Base-by-base conservation (phyloP, 1,140 invertebrate species). In the Trichonephila clavipes region DNA sequence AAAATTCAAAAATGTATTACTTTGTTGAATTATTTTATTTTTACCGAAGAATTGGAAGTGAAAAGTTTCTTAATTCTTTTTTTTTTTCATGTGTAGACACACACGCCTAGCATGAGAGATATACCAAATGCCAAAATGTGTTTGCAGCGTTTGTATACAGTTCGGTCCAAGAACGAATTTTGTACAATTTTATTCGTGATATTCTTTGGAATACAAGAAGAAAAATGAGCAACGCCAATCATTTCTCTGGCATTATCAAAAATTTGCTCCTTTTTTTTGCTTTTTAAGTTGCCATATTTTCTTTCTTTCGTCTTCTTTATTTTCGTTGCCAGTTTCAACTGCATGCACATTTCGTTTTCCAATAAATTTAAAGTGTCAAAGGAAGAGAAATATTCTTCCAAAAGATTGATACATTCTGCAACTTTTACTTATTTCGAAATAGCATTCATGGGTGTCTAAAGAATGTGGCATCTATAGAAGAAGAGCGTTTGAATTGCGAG, bases 201-300 rank as follows among this genome's bases (percentile, higher is more conserved):
- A 51, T 51, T 77, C 18, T 18, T 77, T 77, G 28, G 34, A 34
- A 34, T 12, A 6, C 28, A 28, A 34, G 72, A 40, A 77, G 28
- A 77, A 77, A 77, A 34, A 77, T 77, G 72, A 77, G 72, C 7
- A 34, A 77, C 34, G 72, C 72, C 72, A 77, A 77, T 77, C 72
- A 77, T 77, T 40, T 77, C 34, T 77, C 72, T 77, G 14, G 72
- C 72, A 77, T 77, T 77, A 77, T 77, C 72, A 77, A 77, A 77
- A 77, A 77, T 77, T 40, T 77, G 24, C 18, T 77, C 18, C n/a
- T 66, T 10, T 24, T 24, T 12, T 24, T 69, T 69, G 12, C n/a
- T 28, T 12, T 69, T 0, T 1, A 12, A 12, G 10, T 69, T 69
- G 5, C 21, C 0, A 1, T 12, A 0, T 69, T 69, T 24, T 69